A percentile compares a stretch with the other conserved stretches of the same genome.
phyloP scores from a whole-genome alignment of 2,888 invertebrate genomes.

The Oasisia sp. region DNA sequence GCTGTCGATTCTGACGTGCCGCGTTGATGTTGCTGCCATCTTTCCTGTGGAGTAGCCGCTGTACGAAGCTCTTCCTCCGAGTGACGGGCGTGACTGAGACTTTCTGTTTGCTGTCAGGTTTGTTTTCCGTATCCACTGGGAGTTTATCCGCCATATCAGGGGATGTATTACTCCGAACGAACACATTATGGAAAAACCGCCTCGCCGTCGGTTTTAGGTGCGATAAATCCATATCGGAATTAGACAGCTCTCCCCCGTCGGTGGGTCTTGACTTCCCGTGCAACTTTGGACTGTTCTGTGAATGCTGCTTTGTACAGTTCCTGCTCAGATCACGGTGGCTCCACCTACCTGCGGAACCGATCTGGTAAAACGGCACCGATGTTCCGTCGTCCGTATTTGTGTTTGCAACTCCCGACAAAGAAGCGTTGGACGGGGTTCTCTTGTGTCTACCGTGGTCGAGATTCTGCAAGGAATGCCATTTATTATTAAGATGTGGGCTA shows the following conservation, averaged over 20 bases:
- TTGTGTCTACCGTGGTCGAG: not conserved
- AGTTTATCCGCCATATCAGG: not conserved
- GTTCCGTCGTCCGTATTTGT: not conserved
- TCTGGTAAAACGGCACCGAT: not conserved
- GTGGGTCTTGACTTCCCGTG: not conserved
- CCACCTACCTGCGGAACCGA: constrained; percentile 6
- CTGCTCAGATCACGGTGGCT: constrained; percentile 4
- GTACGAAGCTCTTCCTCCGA: not conserved
- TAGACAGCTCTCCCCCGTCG: not conserved
- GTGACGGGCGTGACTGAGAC: not conserved
- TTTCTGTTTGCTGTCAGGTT: not conserved
- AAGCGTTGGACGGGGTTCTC: not conserved
- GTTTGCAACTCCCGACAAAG: not conserved
- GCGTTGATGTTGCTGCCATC: not conserved
- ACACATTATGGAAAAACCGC: not conserved
- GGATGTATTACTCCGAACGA: not conserved
- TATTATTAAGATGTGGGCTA: not conserved
- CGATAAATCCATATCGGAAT: not conserved
- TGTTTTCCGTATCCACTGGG: not conserved
- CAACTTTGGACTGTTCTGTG: not conserved
- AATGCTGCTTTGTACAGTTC: not conserved
- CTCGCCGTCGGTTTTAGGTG: not conserved
- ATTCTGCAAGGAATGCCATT: not conserved
- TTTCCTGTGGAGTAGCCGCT: not conserved
- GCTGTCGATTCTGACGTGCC: not conserved